Base-by-base conservation (phyloP, 2,113 vertebrate genomes). In the Anarrhichthys ocellatus region DNA sequence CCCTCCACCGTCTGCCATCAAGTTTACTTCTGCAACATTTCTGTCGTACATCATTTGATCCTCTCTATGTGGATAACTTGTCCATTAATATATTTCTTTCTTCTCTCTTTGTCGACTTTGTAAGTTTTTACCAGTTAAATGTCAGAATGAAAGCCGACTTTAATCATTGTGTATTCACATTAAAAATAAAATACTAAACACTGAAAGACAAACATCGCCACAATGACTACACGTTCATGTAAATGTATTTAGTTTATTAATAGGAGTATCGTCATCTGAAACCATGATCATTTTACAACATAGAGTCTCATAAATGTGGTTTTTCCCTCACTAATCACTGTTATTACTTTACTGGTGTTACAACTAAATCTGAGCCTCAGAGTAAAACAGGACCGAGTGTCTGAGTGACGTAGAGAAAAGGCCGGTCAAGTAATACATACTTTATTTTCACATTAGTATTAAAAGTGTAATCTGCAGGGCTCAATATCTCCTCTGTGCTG, bases 361-460 rank as follows among this genome's bases (percentile, higher is more conserved):
- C 18, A 80, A 61, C 5, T 76, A 42, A 63, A 64, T 58, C 58
- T 54, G 29, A 72, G 56, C 42, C 2, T 0, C 27, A 24, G 0
- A 69, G 14, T 67, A 68, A 69, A 76, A 63, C 40, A 38, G 11
- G 13, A 64, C 54, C 13, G 6, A 17, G 27, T 0, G 32, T 54
- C n/a, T 32, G 50, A 77, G 48, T 56, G 29, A 70, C 44, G 27
- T 1, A 46, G 3, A 40, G 6, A 32, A 67, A 36, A 68, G 7
- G 9, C 38, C 63, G 17, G 32, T 83, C 40, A 69, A 82, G 85
- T 92, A 90, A 93, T 94, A 94, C 93, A 94, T 94, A 94, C 80
- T 94, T 94, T 92, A 92, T 88, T 93, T 89, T 86, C 78, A 90
- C 82, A 86, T 91, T 84, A 87, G 80, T 88, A 91, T 81, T 82